Conservation (phyloP, 30 jellyfish, hydroid and myxozoan genomes). For the Chironex yamaguchii region DNA sequence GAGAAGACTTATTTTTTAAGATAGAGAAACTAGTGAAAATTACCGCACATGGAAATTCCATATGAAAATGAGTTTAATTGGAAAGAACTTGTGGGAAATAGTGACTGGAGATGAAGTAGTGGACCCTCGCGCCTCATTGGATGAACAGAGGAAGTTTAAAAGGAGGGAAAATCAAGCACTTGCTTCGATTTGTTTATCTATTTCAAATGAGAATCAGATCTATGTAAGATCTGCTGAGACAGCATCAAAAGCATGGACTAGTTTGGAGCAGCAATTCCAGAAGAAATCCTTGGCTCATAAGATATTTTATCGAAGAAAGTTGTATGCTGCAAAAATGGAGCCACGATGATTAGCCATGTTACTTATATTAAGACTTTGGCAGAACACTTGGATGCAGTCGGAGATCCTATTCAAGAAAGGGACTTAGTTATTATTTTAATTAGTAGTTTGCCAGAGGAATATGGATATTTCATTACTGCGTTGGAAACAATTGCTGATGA, state of each 20-base stretch:
- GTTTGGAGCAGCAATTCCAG: conserved; percentile 31
- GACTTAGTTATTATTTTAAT: conserved; percentile 43
- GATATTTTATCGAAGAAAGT: conserved; percentile 42
- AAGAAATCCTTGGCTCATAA: conserved; percentile 30
- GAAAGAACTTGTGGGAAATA: conserved; percentile 1
- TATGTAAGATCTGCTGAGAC: conserved; percentile 24
- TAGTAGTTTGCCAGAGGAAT: too few relatives aligned
- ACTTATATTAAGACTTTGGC: conserved; percentile 8
- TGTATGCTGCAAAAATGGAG: conserved; percentile 44
- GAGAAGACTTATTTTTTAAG: background rate
- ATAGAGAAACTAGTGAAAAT: conserved; percentile 11
- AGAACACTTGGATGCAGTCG: conserved; percentile 58
- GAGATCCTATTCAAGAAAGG: conserved; percentile 16
- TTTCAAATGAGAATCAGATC: background rate
- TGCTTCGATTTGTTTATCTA: conserved; percentile 47
- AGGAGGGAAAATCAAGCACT: conserved; percentile 33
- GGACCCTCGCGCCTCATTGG: background rate
- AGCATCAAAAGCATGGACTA: conserved; percentile 48
- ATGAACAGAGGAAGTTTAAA: background rate
- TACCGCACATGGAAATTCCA: conserved; percentile 17
- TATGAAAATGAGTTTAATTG: conserved; percentile 12
- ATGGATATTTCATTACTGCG: too few relatives aligned
- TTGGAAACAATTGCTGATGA: background rate
- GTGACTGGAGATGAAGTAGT: background rate
- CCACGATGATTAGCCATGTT: conserved; percentile 32